Base-by-base conservation (phyloP, 2,888 invertebrate species). In the Cheilosia urbana region DNA sequence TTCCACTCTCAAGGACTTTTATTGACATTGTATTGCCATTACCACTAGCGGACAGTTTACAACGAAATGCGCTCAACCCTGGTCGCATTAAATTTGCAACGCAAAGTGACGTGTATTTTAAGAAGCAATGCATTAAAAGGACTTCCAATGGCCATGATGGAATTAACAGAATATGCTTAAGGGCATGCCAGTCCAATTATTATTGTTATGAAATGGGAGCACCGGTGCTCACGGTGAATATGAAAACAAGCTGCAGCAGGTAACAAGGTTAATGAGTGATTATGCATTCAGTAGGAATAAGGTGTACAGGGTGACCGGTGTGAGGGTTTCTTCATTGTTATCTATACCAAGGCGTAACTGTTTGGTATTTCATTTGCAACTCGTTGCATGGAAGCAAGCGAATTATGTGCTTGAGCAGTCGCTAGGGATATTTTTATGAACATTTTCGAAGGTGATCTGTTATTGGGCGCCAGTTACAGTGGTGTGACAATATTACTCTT, bases 261-360 rank as follows among this genome's bases (percentile, higher is more conserved):
- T 57, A 30, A 55, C 66, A 62, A 75, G 75, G 47, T 75, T 62
- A 75, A 68, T 62, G 24, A 45, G 51, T 4, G 60, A 73, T 49
- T 55, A 40, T 71, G 30, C 40, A 71, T 42, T 66, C 49, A 76
- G 21, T n/a, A 58, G 3, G 1, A 9, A 6, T 2, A 5, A 15
- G 21, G 11, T 24, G 24, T 6, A 21, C 66, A 76, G 49, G 58
- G 66, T 1, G 11, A 15, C 37, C 37, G 37, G 13, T 37, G 37
- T 13, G 13, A 4, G 37, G 37, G 37, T 37, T 37, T 37, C 37
- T 37, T 13, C 13, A 37, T 37, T 37, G 37, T 37, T 4, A 13
- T 13, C 37, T 37, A 2, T 37, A 2, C 11, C 37, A 37, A 37
- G 37, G 37, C 4, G 0, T 4, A 37, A 13, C 4, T 13, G 13